Evolutionary conservation across 2,888 invertebrate genomes (phyloP).

Genomic region (Hipparchia semele): DNA sequence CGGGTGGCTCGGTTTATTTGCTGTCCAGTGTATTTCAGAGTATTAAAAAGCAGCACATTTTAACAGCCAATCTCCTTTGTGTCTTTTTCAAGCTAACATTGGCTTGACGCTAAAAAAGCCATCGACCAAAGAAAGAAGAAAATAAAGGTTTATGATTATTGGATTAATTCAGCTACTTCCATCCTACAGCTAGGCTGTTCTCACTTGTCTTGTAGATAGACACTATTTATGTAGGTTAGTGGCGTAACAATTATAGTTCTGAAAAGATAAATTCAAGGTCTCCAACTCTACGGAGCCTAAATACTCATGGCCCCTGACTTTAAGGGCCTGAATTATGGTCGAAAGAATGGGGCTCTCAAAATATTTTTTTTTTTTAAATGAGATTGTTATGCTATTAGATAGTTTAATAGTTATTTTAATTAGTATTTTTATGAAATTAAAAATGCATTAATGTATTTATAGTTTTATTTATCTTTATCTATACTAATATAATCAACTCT

Average conservation of each 20-base stretch:
- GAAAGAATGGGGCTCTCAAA: background rate
- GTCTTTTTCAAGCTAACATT: too few relatives aligned
- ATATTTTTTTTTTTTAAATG: background rate
- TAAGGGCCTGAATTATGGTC: background rate
- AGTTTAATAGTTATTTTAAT: conserved; percentile 8
- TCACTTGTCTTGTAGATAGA: conserved; percentile 10
- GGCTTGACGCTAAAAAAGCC: too few relatives aligned
- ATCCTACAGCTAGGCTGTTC: background rate
- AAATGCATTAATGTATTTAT: background rate
- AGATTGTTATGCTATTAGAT: background rate
- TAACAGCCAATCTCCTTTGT: too few relatives aligned
- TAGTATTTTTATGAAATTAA: conserved; percentile 15
- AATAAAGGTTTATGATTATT: too few relatives aligned
- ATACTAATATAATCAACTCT: conserved; percentile 17
- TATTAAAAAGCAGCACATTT: too few relatives aligned
- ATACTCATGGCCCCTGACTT: background rate
- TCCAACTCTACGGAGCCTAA: background rate
- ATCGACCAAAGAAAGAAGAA: too few relatives aligned
- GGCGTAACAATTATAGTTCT: background rate
- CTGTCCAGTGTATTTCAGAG: too few relatives aligned
- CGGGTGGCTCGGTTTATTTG: too few relatives aligned
- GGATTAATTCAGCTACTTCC: background rate
- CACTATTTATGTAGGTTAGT: background rate
- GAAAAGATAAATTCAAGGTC: too few relatives aligned
- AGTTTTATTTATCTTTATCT: conserved; percentile 23